phyloP scores from a whole-genome alignment of 2,113 vertebrate species.

The Verasper variegatus region DNA sequence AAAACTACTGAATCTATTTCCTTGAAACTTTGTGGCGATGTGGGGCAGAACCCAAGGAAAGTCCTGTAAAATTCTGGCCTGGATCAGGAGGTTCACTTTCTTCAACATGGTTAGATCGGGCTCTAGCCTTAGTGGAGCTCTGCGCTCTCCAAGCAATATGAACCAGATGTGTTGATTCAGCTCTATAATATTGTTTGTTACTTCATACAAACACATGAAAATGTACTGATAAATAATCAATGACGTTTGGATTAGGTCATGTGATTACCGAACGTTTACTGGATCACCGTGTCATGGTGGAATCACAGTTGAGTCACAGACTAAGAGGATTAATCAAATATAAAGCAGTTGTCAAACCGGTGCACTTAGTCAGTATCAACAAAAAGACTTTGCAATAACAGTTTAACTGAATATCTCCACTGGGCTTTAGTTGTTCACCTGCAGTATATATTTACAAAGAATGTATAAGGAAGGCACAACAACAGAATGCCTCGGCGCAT shows the following conservation, averaged over 20 bases:
- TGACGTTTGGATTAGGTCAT: constrained; percentile 24
- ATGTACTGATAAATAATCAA: constrained; percentile 24
- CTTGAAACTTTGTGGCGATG: not conserved
- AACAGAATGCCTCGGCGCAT: not conserved
- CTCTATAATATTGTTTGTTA: too few species aligned
- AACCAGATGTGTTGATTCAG: too few species aligned
- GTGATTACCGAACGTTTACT: constrained; percentile 1
- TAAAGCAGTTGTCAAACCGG: not conserved
- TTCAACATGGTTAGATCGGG: too few species aligned
- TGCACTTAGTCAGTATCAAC: not conserved
- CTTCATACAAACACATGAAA: too few species aligned
- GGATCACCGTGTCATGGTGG: not conserved
- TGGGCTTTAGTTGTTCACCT: not conserved
- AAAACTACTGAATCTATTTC: too few species aligned
- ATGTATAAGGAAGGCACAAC: not conserved
- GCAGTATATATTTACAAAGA: not conserved
- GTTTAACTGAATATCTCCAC: not conserved
- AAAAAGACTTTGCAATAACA: not conserved
- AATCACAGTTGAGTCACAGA: not conserved
- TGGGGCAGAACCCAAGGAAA: too few species aligned
- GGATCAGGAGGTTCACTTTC: too few species aligned
- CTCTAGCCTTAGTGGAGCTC: too few species aligned
- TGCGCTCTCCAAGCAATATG: too few species aligned
- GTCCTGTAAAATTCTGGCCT: too few species aligned
- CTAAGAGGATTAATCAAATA: constrained; percentile 10